Conservation (phyloP, 2,797 vertebrate genomes). For the Crossoptilon crossoptilon region DNA sequence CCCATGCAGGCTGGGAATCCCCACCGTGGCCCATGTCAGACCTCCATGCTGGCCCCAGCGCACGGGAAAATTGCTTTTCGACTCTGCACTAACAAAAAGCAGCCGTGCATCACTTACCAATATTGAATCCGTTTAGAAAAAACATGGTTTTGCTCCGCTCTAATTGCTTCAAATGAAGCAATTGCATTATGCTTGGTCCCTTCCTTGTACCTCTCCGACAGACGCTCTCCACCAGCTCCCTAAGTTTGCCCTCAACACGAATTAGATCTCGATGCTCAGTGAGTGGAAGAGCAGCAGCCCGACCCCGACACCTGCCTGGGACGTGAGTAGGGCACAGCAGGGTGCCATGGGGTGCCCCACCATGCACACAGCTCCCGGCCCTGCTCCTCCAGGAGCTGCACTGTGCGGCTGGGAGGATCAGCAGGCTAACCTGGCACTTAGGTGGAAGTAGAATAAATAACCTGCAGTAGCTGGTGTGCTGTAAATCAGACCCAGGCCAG, state of each 20-base stretch:
- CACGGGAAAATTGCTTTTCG: not conserved
- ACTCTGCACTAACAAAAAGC: not conserved
- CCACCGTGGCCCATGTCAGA: accelerated
- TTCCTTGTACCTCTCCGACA: not conserved
- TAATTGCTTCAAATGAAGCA: conserved; percentile 26
- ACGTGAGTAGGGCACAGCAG: not conserved
- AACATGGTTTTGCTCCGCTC: not conserved
- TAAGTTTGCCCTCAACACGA: not conserved
- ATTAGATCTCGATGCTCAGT: not conserved
- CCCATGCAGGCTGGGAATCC: not conserved
- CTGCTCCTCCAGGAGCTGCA: not conserved
- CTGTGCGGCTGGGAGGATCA: not conserved
- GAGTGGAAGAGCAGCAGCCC: not conserved
- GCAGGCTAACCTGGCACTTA: not conserved
- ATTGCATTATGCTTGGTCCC: not conserved
- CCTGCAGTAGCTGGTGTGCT: not conserved
- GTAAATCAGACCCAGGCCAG: not conserved
- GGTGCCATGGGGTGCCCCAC: too few relatives aligned
- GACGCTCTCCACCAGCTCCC: not conserved
- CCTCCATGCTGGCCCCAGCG: not conserved
- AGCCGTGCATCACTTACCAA: not conserved
- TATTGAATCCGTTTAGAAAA: not conserved
- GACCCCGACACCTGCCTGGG: not conserved
- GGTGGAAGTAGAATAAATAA: not conserved
- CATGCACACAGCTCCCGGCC: not conserved